Percentiles rank a stretch among this genome's conserved stretches.
Conservation (phyloP, 2,888 invertebrate species). For the Agonum fuliginosum region DNA sequence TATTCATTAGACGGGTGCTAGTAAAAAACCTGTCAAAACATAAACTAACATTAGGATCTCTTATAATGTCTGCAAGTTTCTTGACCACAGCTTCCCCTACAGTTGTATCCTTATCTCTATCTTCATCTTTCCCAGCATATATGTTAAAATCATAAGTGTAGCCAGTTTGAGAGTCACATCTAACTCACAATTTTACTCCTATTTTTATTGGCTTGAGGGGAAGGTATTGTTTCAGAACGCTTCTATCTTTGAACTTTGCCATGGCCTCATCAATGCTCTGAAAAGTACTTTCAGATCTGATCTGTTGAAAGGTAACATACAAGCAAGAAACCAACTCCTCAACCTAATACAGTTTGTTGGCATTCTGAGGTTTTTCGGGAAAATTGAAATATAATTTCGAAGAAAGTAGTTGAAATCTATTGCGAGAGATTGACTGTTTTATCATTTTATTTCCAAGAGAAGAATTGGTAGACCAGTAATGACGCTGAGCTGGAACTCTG, state of each 20-base stretch:
- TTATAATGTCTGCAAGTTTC: conserved; percentile 51
- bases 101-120: conserved; percentile 48
- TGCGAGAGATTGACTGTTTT: neutral
- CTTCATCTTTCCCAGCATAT: conserved; percentile 55
- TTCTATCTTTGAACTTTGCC: conserved; percentile 60
- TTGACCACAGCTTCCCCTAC: conserved; percentile 60
- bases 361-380: conserved; percentile 58
- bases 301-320: conserved; percentile 60
- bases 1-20: neutral
- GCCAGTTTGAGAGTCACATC: conserved; percentile 59
- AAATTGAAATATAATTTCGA: conserved; percentile 58
- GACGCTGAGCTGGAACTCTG: neutral
- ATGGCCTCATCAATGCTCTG: conserved; percentile 62
- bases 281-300: conserved; percentile 54
- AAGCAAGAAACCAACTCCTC: conserved; percentile 62
- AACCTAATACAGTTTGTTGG: conserved; percentile 62
- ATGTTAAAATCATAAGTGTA: conserved; percentile 62
- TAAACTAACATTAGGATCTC: conserved; percentile 35
- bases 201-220: conserved; percentile 61
- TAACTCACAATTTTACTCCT: conserved; percentile 62
- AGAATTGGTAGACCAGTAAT: conserved; percentile 46
- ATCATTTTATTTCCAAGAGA: conserved; percentile 49
- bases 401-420: conserved; percentile 16
- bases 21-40: neutral
- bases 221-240: conserved; percentile 59